Evolutionary conservation across 2,888 invertebrate genomes (phyloP).

Genomic region (Lepidochrysops patricia): DNA sequence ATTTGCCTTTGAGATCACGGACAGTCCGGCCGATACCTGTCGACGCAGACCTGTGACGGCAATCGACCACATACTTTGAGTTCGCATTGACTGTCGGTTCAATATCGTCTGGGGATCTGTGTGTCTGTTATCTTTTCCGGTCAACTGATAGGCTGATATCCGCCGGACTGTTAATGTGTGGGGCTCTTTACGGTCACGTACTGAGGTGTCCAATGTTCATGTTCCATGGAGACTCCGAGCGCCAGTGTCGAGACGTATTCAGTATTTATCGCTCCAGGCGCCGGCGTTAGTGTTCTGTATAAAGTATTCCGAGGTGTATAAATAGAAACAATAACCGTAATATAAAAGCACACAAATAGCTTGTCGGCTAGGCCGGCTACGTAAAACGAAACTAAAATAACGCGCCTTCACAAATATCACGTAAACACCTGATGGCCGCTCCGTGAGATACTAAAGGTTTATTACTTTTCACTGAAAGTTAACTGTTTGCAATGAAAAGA

Average conservation of each 20-base stretch:
- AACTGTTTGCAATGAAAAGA: neutral
- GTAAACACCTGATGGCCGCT: neutral
- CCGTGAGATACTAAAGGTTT: neutral
- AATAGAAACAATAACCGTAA: neutral
- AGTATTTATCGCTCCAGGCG: neutral
- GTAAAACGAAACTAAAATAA: neutral
- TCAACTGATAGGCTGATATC: too few species aligned
- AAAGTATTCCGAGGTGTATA: neutral
- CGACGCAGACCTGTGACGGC: too few species aligned
- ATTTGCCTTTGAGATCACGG: too few species aligned
- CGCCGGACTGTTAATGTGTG: too few species aligned
- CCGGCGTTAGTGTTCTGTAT: neutral
- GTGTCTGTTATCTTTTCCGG: too few species aligned
- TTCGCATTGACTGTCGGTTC: too few species aligned
- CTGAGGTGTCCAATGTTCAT: neutral
- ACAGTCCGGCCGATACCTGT: too few species aligned
- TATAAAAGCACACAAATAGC: slow-evolving; percentile 8
- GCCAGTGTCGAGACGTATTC: neutral
- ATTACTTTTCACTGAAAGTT: neutral
- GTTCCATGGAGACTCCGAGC: neutral
- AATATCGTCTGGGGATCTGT: too few species aligned
- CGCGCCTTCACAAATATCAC: slow-evolving; percentile 1
- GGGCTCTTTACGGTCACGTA: neutral
- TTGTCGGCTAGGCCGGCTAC: slow-evolving; percentile 1
- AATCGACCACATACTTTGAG: too few species aligned